These are phyloP conservation scores for Calephelis virginiensis DNA, from an alignment of 1,140 invertebrate species.

Conservation along the genomic window DNA sequence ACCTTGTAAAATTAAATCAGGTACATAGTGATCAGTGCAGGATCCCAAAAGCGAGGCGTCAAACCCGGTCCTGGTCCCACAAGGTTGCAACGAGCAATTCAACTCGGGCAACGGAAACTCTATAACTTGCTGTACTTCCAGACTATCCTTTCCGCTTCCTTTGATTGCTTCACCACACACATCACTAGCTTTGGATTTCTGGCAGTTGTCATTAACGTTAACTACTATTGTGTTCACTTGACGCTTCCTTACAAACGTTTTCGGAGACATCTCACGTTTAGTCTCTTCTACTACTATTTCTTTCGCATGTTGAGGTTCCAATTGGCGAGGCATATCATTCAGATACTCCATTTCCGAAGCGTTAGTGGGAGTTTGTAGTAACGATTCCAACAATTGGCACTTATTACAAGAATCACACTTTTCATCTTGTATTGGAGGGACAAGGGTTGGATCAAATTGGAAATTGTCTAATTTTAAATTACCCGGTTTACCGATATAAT, in stretches of 20 bases:
- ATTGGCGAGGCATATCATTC: conserved; percentile 77
- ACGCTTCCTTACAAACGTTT: conserved; percentile 63
- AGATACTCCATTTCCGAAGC: conserved; percentile 84
- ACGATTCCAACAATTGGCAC: conserved; percentile 74
- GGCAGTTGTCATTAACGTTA: conserved; percentile 40
- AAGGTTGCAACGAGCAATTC: conserved; percentile 11
- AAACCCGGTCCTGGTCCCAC: conserved; percentile 40
- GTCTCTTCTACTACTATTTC: conserved; percentile 52
- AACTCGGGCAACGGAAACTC: conserved; percentile 81
- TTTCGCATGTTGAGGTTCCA: conserved; percentile 66
- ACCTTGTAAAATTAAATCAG: conserved; percentile 81
- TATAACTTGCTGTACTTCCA: conserved; percentile 73
- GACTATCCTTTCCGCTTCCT: conserved; percentile 19
- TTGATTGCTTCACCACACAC: conserved; percentile 5
- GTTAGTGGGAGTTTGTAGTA: conserved; percentile 82
- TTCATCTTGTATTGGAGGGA: conserved; percentile 69
- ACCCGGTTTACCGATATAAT: conserved; percentile 80
- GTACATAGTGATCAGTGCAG: conserved; percentile 85
- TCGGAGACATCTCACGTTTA: conserved; percentile 49
- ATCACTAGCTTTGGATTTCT: conserved; percentile 7
- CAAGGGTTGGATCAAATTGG: conserved; percentile 71
- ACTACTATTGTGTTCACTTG: conserved; percentile 70
- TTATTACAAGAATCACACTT: conserved; percentile 73
- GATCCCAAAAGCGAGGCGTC: conserved; percentile 80
- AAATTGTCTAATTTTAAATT: conserved; percentile 75